Conservation (phyloP, 2,888 invertebrate species). For the Myopa tessellatipennis region DNA sequence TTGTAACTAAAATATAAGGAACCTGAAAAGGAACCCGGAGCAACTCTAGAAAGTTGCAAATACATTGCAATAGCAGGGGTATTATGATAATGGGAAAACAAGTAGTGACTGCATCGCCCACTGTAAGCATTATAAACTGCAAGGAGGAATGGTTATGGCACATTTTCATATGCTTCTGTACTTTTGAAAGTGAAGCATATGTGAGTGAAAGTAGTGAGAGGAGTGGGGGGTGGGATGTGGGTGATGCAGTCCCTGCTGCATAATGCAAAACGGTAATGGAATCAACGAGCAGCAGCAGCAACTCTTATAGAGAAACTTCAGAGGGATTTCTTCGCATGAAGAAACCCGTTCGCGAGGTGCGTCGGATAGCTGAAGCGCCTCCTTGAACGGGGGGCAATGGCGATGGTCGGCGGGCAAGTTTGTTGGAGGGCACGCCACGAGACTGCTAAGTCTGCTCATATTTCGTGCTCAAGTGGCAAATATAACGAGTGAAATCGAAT, state of each 20-base stretch:
- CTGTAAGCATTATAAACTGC: neutral
- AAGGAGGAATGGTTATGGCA: neutral
- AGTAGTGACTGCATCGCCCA: neutral
- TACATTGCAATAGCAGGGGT: constrained; percentile 14
- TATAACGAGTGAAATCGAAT: constrained; percentile 24
- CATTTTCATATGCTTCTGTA: constrained; percentile 57
- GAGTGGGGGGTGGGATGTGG: neutral
- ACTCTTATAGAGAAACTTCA: neutral
- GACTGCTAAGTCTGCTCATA: neutral
- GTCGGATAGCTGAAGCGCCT: neutral
- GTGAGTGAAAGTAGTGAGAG: neutral
- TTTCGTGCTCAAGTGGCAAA: neutral
- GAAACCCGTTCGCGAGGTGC: neutral
- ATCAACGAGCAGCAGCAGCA: neutral
- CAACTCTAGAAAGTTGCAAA: no score
- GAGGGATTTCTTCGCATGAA: neutral
- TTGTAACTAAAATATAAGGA: no score
- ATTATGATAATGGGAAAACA: constrained; percentile 58
- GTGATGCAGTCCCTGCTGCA: neutral
- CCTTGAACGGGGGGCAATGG: neutral
- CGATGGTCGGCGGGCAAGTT: neutral
- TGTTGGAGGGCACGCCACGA: no score
- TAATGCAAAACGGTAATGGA: constrained; percentile 26
- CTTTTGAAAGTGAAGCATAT: no score
- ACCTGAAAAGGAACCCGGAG: no score